Evolutionary conservation across 2,113 vertebrate species (phyloP).

Genomic region (Callospermophilus lateralis): DNA sequence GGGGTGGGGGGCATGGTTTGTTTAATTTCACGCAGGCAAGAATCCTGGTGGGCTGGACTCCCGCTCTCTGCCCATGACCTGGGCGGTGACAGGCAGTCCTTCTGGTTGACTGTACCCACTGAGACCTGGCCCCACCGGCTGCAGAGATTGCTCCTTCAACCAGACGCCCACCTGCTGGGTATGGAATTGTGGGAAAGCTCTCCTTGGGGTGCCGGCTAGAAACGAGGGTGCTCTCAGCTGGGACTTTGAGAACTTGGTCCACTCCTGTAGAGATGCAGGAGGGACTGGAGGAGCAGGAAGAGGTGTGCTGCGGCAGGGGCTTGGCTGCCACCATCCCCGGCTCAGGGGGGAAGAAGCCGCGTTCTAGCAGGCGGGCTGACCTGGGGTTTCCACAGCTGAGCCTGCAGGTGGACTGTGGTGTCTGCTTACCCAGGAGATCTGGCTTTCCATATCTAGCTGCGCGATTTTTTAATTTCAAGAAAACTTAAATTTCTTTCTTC

Average conservation of each 20-base stretch:
- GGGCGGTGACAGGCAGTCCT: rapidly evolving
- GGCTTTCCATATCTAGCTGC: neutral
- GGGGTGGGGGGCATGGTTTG: rapidly evolving
- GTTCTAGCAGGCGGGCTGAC: rapidly evolving
- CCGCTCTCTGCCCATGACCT: neutral
- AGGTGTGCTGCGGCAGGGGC: rapidly evolving
- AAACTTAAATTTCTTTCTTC: neutral
- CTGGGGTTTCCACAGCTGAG: no score
- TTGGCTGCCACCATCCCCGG: neutral
- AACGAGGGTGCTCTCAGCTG: rapidly evolving
- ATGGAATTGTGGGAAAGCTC: neutral
- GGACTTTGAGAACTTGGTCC: rapidly evolving
- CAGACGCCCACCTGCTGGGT: rapidly evolving
- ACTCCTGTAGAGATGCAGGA: no score
- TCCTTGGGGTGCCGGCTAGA: neutral
- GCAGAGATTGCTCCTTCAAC: no score
- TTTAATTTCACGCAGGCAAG: neutral
- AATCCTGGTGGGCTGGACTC: neutral
- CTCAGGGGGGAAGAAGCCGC: rapidly evolving
- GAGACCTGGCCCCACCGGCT: neutral
- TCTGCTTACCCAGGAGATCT: rapidly evolving
- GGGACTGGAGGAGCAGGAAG: rapidly evolving
- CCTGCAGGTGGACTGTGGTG: rapidly evolving
- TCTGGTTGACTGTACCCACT: rapidly evolving
- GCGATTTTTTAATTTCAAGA: neutral